Evolutionary conservation across 2,888 invertebrate genomes (phyloP).

Genomic region (Eristalis intricaria): DNA sequence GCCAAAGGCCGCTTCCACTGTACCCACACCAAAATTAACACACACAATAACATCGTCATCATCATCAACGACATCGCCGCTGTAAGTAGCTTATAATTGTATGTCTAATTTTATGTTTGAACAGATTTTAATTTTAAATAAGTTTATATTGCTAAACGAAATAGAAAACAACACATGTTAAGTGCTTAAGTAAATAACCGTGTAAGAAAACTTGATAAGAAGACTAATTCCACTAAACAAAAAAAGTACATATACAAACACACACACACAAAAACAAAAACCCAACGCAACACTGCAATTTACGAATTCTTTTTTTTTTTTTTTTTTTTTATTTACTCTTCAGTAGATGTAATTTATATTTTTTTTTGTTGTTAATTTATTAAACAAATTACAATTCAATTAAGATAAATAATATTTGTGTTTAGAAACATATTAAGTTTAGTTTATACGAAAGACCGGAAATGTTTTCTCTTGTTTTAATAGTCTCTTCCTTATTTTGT

Average conservation of each 20-base stretch:
- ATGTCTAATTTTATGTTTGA: constrained; percentile 27
- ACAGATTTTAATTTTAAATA: constrained; percentile 29
- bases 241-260: constrained; percentile 22
- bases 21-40: constrained; percentile 27
- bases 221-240: constrained; percentile 65
- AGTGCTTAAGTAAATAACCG: constrained; percentile 35
- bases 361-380: constrained; percentile 68
- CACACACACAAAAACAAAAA: constrained; percentile 34
- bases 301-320: constrained; percentile 49
- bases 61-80: constrained; percentile 44
- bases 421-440: constrained; percentile 32
- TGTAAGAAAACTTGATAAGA: constrained; percentile 34
- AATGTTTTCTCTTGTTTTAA: not conserved
- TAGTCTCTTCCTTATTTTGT: constrained; percentile 5
- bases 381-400: constrained; percentile 59
- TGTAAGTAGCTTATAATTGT: constrained; percentile 52
- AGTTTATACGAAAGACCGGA: constrained; percentile 20
- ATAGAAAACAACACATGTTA: constrained; percentile 9
- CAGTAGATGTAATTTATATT: constrained; percentile 3
- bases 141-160: constrained; percentile 30
- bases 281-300: constrained; percentile 53
- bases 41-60: constrained; percentile 22
- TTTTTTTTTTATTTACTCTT: constrained; percentile 8
- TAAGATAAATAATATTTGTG: constrained; percentile 36
- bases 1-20: constrained; percentile 46